phyloP scores from a whole-genome alignment of 1,140 invertebrate species.

The Ridgeia piscesae region DNA sequence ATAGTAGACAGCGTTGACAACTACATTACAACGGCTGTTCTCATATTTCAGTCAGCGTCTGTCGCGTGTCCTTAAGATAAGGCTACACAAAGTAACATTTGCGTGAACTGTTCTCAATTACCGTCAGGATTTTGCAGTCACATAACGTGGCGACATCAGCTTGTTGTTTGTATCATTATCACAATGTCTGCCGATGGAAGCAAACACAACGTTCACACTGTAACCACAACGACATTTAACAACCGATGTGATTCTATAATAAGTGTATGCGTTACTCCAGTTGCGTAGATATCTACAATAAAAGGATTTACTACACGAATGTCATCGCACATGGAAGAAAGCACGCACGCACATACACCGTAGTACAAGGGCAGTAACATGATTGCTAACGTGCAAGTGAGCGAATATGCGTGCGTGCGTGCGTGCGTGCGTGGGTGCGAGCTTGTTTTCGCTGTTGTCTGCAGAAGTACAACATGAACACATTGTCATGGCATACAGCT shows the following conservation, averaged over 20 bases:
- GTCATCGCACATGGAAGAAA: too few relatives aligned
- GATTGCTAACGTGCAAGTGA: too few relatives aligned
- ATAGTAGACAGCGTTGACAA: neutral
- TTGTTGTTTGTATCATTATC: neutral
- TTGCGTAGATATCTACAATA: too few relatives aligned
- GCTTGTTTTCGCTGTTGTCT: neutral
- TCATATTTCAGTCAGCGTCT: neutral
- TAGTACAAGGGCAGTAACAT: too few relatives aligned
- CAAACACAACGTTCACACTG: neutral
- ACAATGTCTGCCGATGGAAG: neutral
- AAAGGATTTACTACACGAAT: too few relatives aligned
- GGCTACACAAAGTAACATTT: neutral
- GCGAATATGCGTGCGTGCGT: too few relatives aligned
- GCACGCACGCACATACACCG: too few relatives aligned
- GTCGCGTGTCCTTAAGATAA: neutral
- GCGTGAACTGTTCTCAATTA: neutral
- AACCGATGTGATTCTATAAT: too few relatives aligned
- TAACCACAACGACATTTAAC: neutral
- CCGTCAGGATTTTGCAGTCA: neutral
- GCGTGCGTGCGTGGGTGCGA: too few relatives aligned
- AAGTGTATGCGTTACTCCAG: too few relatives aligned
- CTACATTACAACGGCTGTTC: neutral
- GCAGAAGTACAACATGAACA: neutral
- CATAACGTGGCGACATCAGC: neutral
- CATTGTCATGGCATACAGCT: neutral